A percentile compares a stretch with the other conserved stretches of the same genome.
phyloP scores from a whole-genome alignment of 1,140 invertebrate genomes.

The Hermatobates lingyangjiaoensis region DNA sequence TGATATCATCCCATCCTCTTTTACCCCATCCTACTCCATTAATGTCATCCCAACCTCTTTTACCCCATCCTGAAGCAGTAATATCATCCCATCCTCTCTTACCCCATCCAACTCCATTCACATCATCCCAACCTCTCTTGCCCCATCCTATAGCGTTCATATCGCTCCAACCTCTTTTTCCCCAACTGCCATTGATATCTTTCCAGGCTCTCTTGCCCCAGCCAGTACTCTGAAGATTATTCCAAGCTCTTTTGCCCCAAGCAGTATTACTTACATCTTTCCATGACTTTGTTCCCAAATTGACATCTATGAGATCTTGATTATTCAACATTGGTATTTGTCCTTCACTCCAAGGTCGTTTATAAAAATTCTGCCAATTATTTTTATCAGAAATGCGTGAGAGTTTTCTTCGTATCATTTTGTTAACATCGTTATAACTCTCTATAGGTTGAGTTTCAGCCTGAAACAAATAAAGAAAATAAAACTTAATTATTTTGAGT shows the following conservation, averaged over 20 bases:
- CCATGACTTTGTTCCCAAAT: slow-evolving; percentile 18
- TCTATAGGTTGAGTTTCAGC: no score
- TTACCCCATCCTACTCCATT: slow-evolving; percentile 17
- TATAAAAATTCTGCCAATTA: no score
- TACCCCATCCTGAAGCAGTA: slow-evolving; percentile 15
- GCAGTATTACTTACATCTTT: slow-evolving; percentile 13
- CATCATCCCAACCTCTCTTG: slow-evolving; percentile 15
- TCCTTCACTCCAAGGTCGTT: no score
- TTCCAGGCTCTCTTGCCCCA: slow-evolving; percentile 13
- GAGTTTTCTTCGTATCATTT: no score
- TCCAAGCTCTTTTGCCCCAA: slow-evolving; percentile 17
- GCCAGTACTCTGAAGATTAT: slow-evolving; percentile 7
- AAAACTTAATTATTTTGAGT: no score
- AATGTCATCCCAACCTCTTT: slow-evolving; percentile 17
- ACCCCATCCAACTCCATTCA: slow-evolving; percentile 12
- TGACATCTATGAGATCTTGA: slow-evolving; percentile 14
- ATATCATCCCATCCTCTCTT: slow-evolving; percentile 12
- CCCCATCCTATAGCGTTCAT: slow-evolving; percentile 16
- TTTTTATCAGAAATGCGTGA: no score
- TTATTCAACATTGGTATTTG: no score
- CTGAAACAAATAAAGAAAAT: no score
- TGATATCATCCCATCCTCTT: slow-evolving; percentile 10
- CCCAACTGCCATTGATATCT: slow-evolving; percentile 15
- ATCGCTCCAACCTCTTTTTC: slow-evolving; percentile 18
- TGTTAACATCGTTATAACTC: no score